phyloP scores from a whole-genome alignment of 1,140 invertebrate species.

The Philopotamus ludificatus region DNA sequence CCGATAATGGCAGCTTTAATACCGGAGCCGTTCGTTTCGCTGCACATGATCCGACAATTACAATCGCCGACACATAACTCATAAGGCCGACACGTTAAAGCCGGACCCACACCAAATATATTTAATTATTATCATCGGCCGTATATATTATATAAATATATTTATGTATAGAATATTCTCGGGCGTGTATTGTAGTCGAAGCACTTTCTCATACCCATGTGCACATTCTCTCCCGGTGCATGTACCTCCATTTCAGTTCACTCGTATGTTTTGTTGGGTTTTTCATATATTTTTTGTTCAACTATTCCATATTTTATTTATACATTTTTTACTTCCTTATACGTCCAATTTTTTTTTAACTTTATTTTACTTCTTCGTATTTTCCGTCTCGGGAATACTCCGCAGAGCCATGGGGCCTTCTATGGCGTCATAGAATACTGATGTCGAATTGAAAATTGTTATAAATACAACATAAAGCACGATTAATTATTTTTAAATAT shows the following conservation, averaged over 20 bases:
- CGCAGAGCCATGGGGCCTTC: constrained; percentile 14
- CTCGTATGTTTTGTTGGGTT: constrained; percentile 35
- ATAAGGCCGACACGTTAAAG: not conserved
- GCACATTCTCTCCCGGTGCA: not conserved
- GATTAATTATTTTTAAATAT: not conserved
- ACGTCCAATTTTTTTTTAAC: constrained; percentile 14
- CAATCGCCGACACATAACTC: no score
- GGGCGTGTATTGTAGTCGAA: not conserved
- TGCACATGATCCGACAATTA: no score
- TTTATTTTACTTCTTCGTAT: constrained; percentile 31
- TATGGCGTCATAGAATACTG: not conserved
- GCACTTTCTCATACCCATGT: constrained; percentile 3
- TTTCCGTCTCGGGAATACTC: constrained; percentile 39
- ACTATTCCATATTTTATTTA: constrained; percentile 37
- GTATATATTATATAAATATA: not conserved
- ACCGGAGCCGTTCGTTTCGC: not conserved
- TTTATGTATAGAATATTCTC: not conserved
- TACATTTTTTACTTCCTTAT: constrained; percentile 32
- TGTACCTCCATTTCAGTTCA: constrained; percentile 22
- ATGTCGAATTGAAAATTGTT: not conserved
- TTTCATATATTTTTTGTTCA: constrained; percentile 34
- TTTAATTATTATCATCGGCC: not conserved
- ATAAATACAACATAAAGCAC: not conserved
- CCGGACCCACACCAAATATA: not conserved
- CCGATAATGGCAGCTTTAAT: not conserved